A percentile compares a stretch with the other conserved stretches of the same genome.
These are phyloP conservation scores for Eupithecia vulgata DNA, from an alignment of 2,888 invertebrate species.

Conservation along the genomic window DNA sequence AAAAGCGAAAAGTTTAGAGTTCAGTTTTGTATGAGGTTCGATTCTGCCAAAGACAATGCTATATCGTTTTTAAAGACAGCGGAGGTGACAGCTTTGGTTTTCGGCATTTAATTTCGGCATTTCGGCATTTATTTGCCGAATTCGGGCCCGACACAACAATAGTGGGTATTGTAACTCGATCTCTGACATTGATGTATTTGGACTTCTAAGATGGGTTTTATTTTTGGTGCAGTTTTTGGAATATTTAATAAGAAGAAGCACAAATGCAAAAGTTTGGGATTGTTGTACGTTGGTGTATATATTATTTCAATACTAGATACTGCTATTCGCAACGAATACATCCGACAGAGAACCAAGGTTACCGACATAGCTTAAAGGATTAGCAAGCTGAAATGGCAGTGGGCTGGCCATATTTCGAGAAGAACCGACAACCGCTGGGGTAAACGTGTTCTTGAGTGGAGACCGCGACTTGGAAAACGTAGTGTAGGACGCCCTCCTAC, in stretches of 20 bases:
- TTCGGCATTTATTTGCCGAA: slow-evolving; percentile 74
- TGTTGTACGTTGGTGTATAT: too few relatives aligned
- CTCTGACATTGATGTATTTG: slow-evolving; percentile 72
- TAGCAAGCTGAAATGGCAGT: too few relatives aligned
- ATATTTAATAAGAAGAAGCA: background rate
- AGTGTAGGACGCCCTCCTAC: too few relatives aligned
- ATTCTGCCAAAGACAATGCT: slow-evolving; percentile 67
- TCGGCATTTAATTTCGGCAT: slow-evolving; percentile 76
- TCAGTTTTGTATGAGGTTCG: slow-evolving; percentile 8
- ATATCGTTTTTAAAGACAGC: slow-evolving; percentile 76
- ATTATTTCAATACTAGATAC: too few relatives aligned
- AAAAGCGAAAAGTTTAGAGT: background rate
- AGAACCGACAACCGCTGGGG: too few relatives aligned
- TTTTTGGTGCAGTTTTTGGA: slow-evolving; percentile 28
- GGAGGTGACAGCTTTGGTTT: slow-evolving; percentile 70
- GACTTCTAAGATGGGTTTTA: slow-evolving; percentile 45
- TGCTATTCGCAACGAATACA: too few relatives aligned
- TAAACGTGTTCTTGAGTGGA: too few relatives aligned
- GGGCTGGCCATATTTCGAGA: too few relatives aligned
- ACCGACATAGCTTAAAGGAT: too few relatives aligned
- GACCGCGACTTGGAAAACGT: too few relatives aligned
- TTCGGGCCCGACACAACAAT: slow-evolving; percentile 73
- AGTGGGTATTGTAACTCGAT: slow-evolving; percentile 60
- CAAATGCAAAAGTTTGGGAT: background rate
- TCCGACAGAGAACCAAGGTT: too few relatives aligned